These are phyloP conservation scores for Hypselothyrea guttata DNA, from an alignment of 2,888 invertebrate genomes.

Conservation along the genomic window DNA sequence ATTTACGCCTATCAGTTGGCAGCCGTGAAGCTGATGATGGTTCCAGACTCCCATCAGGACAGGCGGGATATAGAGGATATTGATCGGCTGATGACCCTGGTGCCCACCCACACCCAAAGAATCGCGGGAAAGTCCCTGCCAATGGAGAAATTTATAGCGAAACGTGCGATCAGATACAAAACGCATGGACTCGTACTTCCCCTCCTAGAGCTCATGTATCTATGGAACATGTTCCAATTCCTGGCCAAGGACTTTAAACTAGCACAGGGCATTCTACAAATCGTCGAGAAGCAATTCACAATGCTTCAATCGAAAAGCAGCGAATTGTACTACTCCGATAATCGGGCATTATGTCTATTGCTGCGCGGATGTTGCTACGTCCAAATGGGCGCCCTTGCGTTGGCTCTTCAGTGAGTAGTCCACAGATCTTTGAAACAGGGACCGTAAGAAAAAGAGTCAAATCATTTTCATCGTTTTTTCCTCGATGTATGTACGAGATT, in stretches of 20 bases:
- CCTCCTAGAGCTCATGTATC: slow-evolving; percentile 92
- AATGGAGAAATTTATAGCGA: slow-evolving; percentile 97
- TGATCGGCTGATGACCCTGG: slow-evolving; percentile 87
- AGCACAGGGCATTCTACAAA: slow-evolving; percentile 85
- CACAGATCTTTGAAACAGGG: too few relatives aligned
- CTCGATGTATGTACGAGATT: too few relatives aligned
- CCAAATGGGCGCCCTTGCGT: slow-evolving; percentile 89
- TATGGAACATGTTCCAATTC: slow-evolving; percentile 96
- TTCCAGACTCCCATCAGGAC: slow-evolving; percentile 66
- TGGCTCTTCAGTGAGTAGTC: slow-evolving; percentile 88
- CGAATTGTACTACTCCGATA: slow-evolving; percentile 85
- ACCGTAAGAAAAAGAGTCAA: not conserved
- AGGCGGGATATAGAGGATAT: slow-evolving; percentile 82
- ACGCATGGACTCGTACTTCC: slow-evolving; percentile 91
- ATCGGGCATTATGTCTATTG: slow-evolving; percentile 88
- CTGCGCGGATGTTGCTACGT: slow-evolving; percentile 92
- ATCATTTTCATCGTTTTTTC: too few relatives aligned
- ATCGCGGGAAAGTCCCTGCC: slow-evolving; percentile 98
- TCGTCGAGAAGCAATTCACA: slow-evolving; percentile 84
- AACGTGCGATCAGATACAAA: slow-evolving; percentile 90
- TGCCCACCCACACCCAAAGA: slow-evolving; percentile 91
- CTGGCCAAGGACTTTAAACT: slow-evolving; percentile 87
- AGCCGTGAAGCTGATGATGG: slow-evolving; percentile 89
- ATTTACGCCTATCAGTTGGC: slow-evolving; percentile 96
- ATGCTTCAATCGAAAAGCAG: slow-evolving; percentile 55